These are phyloP conservation scores for Anastatus disparis DNA, from an alignment of 1,140 invertebrate genomes.

Conservation along the genomic window DNA sequence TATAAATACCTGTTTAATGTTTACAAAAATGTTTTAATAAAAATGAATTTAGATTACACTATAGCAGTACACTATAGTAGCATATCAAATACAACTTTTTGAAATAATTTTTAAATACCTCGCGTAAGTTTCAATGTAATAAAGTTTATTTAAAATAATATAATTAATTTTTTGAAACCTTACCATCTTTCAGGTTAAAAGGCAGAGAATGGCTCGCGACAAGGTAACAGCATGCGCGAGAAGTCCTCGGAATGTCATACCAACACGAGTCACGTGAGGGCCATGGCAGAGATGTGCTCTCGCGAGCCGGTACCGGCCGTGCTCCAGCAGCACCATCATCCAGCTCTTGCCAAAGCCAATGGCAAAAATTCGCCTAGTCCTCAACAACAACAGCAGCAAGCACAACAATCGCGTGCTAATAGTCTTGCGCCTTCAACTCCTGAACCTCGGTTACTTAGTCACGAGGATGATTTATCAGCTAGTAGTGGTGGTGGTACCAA, in stretches of 20 bases:
- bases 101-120: not conserved
- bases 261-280: slow-evolving; percentile 63
- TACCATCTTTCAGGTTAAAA: slow-evolving; percentile 48
- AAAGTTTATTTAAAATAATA: too few species aligned
- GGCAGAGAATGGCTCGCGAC: slow-evolving; percentile 62
- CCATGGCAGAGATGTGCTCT: slow-evolving; percentile 66
- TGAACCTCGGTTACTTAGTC: not conserved
- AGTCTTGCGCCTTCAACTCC: not conserved
- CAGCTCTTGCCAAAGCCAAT: slow-evolving; percentile 62
- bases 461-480: not conserved
- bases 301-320: slow-evolving; percentile 63
- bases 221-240: slow-evolving; percentile 63
- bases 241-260: slow-evolving; percentile 66
- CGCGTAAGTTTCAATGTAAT: too few species aligned
- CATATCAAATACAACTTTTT: not conserved
- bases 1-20: too few species aligned
- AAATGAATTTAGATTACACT: too few species aligned
- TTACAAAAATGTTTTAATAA: too few species aligned
- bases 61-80: not conserved
- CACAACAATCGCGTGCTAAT: not conserved
- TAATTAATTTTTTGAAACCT: not conserved
- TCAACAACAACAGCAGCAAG: slow-evolving; percentile 46
- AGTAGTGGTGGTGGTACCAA: not conserved
- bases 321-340: slow-evolving; percentile 53
- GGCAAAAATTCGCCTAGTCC: slow-evolving; percentile 61